Evolutionary conservation across 2,113 vertebrate genomes (phyloP).

Genomic region (Corythornis cristatus): DNA sequence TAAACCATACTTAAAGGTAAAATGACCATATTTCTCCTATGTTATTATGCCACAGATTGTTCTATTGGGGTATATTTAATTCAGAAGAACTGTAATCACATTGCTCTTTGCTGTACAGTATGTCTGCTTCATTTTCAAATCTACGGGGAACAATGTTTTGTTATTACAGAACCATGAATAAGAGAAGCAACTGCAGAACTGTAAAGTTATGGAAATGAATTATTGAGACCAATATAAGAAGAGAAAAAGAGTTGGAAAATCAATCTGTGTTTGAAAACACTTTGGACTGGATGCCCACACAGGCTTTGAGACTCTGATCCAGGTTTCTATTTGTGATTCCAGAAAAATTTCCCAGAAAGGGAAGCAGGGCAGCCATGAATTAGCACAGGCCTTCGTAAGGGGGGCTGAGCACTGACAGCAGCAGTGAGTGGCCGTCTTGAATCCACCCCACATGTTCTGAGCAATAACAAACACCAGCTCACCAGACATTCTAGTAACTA

Average conservation of each 20-base stretch:
- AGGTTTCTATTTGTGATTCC: neutral
- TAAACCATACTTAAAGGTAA: neutral
- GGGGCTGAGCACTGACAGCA: neutral
- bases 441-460: neutral
- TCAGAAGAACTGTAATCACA: neutral
- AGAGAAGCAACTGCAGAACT: neutral
- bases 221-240: neutral
- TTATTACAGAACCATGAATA: slow-evolving; percentile 13
- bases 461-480: neutral
- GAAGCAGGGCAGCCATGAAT: neutral
- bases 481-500: rapidly evolving
- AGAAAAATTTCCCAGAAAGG: neutral
- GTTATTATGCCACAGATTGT: neutral
- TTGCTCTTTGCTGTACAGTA: neutral
- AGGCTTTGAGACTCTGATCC: neutral
- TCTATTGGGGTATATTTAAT: neutral
- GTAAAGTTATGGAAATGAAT: neutral
- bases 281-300: neutral
- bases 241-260: neutral
- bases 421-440: rapidly evolving
- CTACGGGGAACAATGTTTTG: neutral
- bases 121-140: neutral
- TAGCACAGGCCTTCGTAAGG: neutral
- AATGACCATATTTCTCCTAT: neutral
- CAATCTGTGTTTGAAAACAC: neutral